Percentiles rank a stretch among this genome's conserved stretches.
These are phyloP conservation scores for Aphidius colemani DNA, from an alignment of 2,888 invertebrate species.

Conservation along the genomic window DNA sequence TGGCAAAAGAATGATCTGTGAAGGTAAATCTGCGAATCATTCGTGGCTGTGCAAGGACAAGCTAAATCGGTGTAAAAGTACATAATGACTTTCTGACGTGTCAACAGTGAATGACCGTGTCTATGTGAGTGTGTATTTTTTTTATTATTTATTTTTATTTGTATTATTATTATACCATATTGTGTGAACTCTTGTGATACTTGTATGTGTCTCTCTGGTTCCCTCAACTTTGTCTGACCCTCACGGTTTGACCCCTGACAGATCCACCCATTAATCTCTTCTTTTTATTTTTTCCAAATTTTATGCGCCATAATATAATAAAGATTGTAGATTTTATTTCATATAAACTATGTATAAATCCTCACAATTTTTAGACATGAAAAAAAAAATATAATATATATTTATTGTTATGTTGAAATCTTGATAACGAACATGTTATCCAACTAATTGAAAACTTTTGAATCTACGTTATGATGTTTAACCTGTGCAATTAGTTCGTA, in stretches of 20 bases:
- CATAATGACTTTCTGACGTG: slow-evolving; percentile 26
- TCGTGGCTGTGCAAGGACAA: background rate
- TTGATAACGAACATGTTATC: too few relatives aligned
- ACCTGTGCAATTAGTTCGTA: too few relatives aligned
- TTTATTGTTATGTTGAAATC: background rate
- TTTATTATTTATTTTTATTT: background rate
- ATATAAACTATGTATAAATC: background rate
- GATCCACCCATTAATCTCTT: slow-evolving; percentile 33
- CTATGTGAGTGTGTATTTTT: background rate
- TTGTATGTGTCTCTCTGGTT: slow-evolving; percentile 20
- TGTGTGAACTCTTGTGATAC: too few relatives aligned
- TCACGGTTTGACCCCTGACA: background rate
- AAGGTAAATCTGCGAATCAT: background rate
- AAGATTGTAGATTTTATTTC: background rate
- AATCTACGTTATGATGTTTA: too few relatives aligned
- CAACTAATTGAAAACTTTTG: too few relatives aligned
- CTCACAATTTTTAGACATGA: slow-evolving; percentile 34
- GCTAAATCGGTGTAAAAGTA: background rate
- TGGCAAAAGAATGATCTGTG: too few relatives aligned
- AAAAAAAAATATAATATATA: slow-evolving; percentile 20
- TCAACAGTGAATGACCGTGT: slow-evolving; percentile 30
- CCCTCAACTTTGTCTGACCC: slow-evolving; percentile 15
- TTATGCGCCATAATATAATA: background rate
- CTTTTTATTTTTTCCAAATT: slow-evolving; percentile 20
- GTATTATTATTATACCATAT: background rate